A percentile compares a stretch with the other conserved stretches of the same genome.
These are phyloP conservation scores for Gorsachius goisagi DNA, from an alignment of 2,113 vertebrate species.

Conservation along the genomic window DNA sequence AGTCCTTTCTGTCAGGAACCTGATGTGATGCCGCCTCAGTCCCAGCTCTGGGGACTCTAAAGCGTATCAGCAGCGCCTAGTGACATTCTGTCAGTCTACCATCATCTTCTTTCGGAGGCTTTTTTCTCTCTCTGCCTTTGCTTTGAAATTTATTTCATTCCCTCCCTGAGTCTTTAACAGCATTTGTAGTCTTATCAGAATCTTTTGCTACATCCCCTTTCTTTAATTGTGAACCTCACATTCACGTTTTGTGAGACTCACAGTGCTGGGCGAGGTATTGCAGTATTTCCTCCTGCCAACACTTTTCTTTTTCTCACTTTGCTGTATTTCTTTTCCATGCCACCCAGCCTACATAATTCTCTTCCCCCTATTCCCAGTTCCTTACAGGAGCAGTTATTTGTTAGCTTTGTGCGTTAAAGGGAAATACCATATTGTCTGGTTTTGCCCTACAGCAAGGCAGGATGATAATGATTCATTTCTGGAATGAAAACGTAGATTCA, in stretches of 20 bases:
- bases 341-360: background rate
- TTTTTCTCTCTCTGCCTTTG: background rate
- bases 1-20: background rate
- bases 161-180: background rate
- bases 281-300: background rate
- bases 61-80: background rate
- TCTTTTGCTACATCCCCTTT: background rate
- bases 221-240: background rate
- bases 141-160: slow-evolving; percentile 10
- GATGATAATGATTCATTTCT: background rate
- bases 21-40: background rate
- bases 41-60: background rate
- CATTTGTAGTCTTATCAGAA: background rate
- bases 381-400: background rate
- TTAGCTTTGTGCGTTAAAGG: background rate
- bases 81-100: background rate
- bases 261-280: background rate
- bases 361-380: background rate
- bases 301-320: background rate
- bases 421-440: background rate
- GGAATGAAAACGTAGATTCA: background rate
- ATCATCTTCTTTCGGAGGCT: background rate
- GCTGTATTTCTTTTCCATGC: background rate
- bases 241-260: background rate
- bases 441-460: background rate